Evolutionary conservation across 1,140 invertebrate species (phyloP).

Genomic region (Gryon sp.): DNA sequence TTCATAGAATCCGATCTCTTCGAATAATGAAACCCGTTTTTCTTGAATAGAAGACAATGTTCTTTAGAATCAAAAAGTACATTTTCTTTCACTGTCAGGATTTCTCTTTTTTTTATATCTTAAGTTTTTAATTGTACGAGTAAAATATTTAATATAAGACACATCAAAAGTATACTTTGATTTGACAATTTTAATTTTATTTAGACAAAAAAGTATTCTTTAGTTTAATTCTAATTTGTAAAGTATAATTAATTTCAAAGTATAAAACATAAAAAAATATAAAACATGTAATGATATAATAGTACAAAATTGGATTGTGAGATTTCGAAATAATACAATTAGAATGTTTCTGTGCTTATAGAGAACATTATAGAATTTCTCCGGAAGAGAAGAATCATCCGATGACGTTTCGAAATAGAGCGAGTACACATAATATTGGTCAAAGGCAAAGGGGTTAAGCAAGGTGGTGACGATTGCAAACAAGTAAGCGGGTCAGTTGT

Average conservation of each 20-base stretch:
- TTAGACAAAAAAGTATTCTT: too few relatives aligned
- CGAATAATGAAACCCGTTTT: slow-evolving; percentile 42
- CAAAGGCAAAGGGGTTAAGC: slow-evolving; percentile 55
- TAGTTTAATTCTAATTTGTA: too few relatives aligned
- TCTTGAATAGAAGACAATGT: slow-evolving; percentile 26
- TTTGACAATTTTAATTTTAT: too few relatives aligned
- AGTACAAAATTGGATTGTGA: too few relatives aligned
- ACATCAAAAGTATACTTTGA: too few relatives aligned
- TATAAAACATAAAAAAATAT: too few relatives aligned
- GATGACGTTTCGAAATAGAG: slow-evolving; percentile 35
- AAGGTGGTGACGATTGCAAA: slow-evolving; percentile 46
- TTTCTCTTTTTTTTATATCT: neutral
- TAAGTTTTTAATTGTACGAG: neutral
- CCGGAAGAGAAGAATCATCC: slow-evolving; percentile 55
- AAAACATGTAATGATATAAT: too few relatives aligned
- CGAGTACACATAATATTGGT: slow-evolving; percentile 25
- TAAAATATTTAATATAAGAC: too few relatives aligned
- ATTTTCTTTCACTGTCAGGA: slow-evolving; percentile 10
- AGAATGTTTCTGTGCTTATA: too few relatives aligned
- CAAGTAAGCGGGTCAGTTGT: slow-evolving; percentile 51
- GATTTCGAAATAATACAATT: too few relatives aligned
- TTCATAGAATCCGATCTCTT: slow-evolving; percentile 11
- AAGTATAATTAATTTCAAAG: too few relatives aligned
- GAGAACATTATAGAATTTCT: slow-evolving; percentile 17
- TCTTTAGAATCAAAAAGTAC: slow-evolving; percentile 23